Evolutionary conservation across 1,140 invertebrate genomes (phyloP).

Genomic region (Lordiphosa clarofinis): DNA sequence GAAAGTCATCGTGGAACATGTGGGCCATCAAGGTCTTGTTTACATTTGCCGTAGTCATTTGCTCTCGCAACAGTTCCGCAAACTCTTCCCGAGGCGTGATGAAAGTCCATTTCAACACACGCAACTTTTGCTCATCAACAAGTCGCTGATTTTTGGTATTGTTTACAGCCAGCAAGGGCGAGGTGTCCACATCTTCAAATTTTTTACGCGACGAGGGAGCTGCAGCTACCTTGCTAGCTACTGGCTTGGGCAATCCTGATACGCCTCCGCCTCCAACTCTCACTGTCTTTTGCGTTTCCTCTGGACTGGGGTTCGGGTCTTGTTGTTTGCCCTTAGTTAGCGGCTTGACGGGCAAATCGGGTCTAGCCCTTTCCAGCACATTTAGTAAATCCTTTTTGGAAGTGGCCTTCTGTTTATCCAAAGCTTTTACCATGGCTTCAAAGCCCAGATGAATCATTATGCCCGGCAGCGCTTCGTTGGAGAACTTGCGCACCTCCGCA

Average conservation of each 20-base stretch:
- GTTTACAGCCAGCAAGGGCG: constrained; percentile 90
- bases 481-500: constrained; percentile 93
- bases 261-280: constrained; percentile 81
- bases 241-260: constrained; percentile 64
- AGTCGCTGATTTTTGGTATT: constrained; percentile 94
- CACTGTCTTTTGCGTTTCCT: constrained; percentile 82
- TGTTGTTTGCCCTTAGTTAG: constrained; percentile 83
- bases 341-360: constrained; percentile 91
- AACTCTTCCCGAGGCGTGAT: constrained; percentile 95
- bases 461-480: constrained; percentile 92
- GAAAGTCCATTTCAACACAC: constrained; percentile 98
- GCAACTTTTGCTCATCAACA: constrained; percentile 95
- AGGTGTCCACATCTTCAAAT: constrained; percentile 91
- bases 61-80: constrained; percentile 93
- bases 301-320: constrained; percentile 70
- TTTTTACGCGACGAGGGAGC: constrained; percentile 83
- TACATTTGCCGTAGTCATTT: constrained; percentile 93
- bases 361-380: constrained; percentile 92
- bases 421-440: constrained; percentile 88
- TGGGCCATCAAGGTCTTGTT: constrained; percentile 92
- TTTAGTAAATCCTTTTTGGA: constrained; percentile 90
- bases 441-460: constrained; percentile 96
- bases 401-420: constrained; percentile 92
- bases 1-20: constrained; percentile 97
- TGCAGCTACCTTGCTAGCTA: constrained; percentile 80